Evolutionary conservation across 2,113 vertebrate genomes (phyloP).

Genomic region (Casuarius casuarius): DNA sequence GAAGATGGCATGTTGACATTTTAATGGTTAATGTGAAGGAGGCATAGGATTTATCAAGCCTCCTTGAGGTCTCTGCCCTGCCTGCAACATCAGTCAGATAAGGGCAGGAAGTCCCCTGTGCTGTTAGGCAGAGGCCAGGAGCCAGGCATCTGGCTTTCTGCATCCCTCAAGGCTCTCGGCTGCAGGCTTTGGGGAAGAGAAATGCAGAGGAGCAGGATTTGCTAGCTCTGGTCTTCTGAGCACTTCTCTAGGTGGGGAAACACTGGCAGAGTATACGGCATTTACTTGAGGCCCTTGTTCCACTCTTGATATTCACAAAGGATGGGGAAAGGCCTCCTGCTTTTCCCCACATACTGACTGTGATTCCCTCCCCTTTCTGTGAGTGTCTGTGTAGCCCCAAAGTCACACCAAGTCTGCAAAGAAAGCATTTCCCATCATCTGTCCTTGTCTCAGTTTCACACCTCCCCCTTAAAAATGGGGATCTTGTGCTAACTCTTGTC

Average conservation of each 20-base stretch:
- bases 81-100: background rate
- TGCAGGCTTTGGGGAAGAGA: background rate
- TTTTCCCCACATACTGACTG: background rate
- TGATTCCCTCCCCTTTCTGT: background rate
- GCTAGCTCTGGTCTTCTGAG: background rate
- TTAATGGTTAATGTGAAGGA: background rate
- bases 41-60: background rate
- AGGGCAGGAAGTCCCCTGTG: background rate
- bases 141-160: background rate
- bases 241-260: background rate
- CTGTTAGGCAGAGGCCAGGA: background rate
- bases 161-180: background rate
- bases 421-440: background rate
- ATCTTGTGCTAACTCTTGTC: background rate
- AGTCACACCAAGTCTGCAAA: background rate
- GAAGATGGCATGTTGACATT: background rate
- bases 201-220: background rate
- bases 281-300: background rate
- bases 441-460: background rate
- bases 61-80: background rate
- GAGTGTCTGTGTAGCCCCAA: too few species aligned
- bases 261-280: accelerated
- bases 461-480: accelerated
- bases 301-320: background rate
- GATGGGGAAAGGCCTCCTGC: background rate